Evolutionary conservation across 2,797 vertebrate species (phyloP), one percentile per base, ranked within the genome.

Genomic region (Eulemur albifrons): DNA sequence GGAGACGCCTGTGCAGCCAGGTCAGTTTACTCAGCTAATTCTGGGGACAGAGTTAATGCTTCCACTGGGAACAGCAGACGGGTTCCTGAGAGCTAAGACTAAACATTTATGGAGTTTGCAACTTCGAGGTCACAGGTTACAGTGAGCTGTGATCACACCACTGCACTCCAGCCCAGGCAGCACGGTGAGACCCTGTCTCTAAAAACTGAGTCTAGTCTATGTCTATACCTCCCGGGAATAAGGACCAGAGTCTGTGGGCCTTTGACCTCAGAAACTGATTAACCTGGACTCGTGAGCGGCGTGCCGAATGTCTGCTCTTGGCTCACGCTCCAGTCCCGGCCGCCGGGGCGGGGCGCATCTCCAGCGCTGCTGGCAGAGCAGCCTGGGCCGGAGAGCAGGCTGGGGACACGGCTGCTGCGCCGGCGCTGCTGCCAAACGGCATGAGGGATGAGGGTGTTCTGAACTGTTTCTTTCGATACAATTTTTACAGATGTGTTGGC

Each of bases 401-500:
- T 97, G 98, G 98, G 97, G 97, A 96, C 91, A 96, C 98, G 98
- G 98, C 98, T 98, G 98, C 95, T 0, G 63, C 35, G 4, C 50
- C 87, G 25, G 95, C 76, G 48, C 97, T 95, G 69, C 95, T 97
- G 97, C 98, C 97, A 98, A 93, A 77, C 27, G 45, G 81, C 4
- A n/a, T 30, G 80, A 70, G 97, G 97, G 98, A 96, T 84, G 93
- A 98, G 93, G 95, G 96, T 98, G 97, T 98, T 97, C 98, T 95
- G 97, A 98, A 96, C 97, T 98, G 90, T 83, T 95, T 80, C 95
- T 97, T 97, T 96, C 79, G 95, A 63, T 93, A 43, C 5, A 86
- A 91, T 32, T 97, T 97, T 79, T 94, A 95, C 98, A 98, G 98
- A 98, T 98, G 98, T 97, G 75, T 90, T 98, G 98, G 97, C 98